A percentile compares a stretch with the other conserved stretches of the same genome.
Evolutionary conservation across 2,888 invertebrate species (phyloP).

Genomic region (Seira ritae): DNA sequence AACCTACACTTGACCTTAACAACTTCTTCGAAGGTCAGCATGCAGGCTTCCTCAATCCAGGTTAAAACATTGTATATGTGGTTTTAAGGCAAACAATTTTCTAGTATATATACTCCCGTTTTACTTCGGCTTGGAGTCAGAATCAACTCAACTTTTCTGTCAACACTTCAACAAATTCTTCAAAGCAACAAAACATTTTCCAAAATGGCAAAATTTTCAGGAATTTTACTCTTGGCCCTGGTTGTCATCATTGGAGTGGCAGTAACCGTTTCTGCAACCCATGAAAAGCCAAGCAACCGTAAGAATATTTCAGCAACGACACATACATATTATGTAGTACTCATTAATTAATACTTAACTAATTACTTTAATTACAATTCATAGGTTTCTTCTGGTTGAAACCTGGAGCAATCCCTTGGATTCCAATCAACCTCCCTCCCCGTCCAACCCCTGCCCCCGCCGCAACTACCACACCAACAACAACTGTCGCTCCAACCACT

Average conservation of each 20-base stretch:
- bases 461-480: neutral
- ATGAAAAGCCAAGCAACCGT: conserved; percentile 5
- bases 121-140: too few species aligned
- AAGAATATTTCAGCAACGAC: neutral
- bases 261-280: neutral
- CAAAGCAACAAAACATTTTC: too few species aligned
- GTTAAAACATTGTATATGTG: too few species aligned
- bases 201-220: conserved; percentile 5
- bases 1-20: too few species aligned
- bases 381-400: conserved; percentile 9
- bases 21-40: too few species aligned
- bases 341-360: too few species aligned
- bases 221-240: neutral
- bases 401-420: neutral
- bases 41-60: too few species aligned
- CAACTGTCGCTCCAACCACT: neutral
- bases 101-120: too few species aligned
- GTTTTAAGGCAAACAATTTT: too few species aligned
- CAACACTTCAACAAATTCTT: too few species aligned
- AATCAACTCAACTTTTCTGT: too few species aligned
- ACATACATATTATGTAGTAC: too few species aligned
- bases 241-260: conserved; percentile 1
- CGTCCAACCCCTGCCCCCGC: conserved; percentile 7
- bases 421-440: neutral
- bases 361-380: neutral